Conservation (phyloP, 2,113 vertebrate species). For the Hemiprocne comata region DNA sequence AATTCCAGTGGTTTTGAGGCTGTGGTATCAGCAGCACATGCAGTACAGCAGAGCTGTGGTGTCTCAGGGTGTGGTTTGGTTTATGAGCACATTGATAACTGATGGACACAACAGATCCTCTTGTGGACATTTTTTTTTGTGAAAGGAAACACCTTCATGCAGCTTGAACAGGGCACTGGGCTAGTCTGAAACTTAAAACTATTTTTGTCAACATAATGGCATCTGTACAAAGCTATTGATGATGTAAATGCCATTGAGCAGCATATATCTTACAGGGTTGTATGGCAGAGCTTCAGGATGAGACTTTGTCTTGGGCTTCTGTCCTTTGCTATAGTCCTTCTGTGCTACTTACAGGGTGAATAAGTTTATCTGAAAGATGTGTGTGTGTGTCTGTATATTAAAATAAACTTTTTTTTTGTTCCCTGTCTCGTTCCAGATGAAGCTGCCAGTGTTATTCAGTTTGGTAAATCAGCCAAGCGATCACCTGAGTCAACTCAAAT, state of each 20-base stretch:
- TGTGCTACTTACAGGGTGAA: background rate
- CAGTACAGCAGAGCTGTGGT: too few species aligned
- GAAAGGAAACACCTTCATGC: rapidly evolving
- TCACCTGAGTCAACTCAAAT: conserved; percentile 96
- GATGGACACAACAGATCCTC: background rate
- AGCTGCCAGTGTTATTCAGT: conserved; percentile 96
- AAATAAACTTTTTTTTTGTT: background rate
- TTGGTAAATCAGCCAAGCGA: conserved; percentile 96
- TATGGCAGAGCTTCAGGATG: background rate
- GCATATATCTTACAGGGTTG: background rate
- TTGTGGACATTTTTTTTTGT: background rate
- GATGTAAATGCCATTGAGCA: background rate
- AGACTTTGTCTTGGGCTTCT: background rate
- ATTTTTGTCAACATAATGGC: background rate
- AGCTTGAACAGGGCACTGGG: background rate
- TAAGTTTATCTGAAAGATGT: background rate
- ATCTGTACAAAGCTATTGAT: background rate
- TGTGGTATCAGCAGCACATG: background rate
- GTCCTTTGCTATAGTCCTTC: background rate
- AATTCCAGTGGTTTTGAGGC: background rate
- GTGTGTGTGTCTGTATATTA: background rate
- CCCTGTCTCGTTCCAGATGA: conserved; percentile 79
- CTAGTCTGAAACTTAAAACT: background rate
- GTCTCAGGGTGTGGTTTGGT: background rate
- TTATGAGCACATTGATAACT: background rate